These are phyloP conservation scores for Leptogaster cylindrica DNA, from an alignment of 2,888 invertebrate genomes.

Conservation along the genomic window DNA sequence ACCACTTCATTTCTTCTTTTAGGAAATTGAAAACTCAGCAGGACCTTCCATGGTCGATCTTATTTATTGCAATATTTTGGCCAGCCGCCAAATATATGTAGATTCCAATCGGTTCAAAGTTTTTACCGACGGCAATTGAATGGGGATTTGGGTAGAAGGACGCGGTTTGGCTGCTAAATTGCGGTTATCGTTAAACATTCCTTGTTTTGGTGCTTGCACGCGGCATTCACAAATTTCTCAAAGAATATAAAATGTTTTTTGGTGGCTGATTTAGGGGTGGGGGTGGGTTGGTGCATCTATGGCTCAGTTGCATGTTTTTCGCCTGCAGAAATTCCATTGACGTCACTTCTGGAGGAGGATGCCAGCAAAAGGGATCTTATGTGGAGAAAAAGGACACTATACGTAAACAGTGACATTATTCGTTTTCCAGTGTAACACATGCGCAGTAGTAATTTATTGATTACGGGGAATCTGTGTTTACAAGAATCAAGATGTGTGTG, in stretches of 20 bases:
- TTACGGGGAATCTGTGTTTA: constrained; percentile 2
- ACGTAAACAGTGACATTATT: constrained; percentile 4
- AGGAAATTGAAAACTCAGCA: background rate
- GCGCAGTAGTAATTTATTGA: constrained; percentile 34
- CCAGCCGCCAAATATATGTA: background rate
- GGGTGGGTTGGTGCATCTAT: no score
- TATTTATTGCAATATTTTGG: background rate
- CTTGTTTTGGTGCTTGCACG: no score
- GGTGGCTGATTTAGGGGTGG: no score
- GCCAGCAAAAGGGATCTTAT: constrained; percentile 4
- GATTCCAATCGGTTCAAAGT: background rate
- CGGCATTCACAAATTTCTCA: no score
- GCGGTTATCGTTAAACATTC: no score
- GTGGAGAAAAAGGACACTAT: no score
- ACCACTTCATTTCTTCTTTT: background rate
- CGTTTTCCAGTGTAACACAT: constrained; percentile 6
- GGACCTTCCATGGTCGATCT: background rate
- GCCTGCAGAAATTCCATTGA: constrained; percentile 11
- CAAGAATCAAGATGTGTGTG: background rate
- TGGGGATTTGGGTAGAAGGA: no score
- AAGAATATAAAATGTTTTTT: no score
- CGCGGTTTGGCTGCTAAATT: no score
- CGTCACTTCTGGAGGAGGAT: constrained; percentile 14
- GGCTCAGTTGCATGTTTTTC: constrained; percentile 1
- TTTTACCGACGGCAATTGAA: no score